Percentiles rank a stretch among this genome's conserved stretches.
phyloP scores from a whole-genome alignment of 2,888 invertebrate genomes.

The Podotricha telesiphe region DNA sequence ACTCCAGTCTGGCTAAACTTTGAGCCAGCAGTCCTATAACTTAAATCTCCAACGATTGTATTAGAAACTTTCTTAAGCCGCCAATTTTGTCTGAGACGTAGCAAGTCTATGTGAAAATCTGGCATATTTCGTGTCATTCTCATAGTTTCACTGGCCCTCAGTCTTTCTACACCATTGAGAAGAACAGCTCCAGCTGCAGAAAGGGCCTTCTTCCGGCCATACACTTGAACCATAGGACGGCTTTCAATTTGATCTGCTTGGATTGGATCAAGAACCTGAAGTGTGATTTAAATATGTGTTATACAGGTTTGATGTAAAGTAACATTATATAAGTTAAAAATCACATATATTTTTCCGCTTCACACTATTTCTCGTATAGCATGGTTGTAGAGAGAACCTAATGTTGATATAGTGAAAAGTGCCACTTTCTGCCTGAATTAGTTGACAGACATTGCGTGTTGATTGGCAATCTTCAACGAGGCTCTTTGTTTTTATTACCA shows the following conservation, averaged over 20 bases:
- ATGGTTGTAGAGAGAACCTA: too few relatives aligned
- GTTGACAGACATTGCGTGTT: too few relatives aligned
- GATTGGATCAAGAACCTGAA: constrained; percentile 90
- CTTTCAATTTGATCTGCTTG: constrained; percentile 92
- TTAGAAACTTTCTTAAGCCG: constrained; percentile 97
- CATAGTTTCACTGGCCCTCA: constrained; percentile 91
- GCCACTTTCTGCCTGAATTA: too few relatives aligned
- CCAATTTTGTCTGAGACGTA: constrained; percentile 96
- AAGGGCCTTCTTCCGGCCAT: constrained; percentile 96
- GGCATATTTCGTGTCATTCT: constrained; percentile 89
- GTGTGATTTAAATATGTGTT: constrained; percentile 21
- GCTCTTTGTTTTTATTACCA: too few relatives aligned
- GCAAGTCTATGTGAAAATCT: constrained; percentile 96
- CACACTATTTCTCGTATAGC: too few relatives aligned
- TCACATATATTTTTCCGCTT: too few relatives aligned
- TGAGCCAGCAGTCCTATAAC: constrained; percentile 97
- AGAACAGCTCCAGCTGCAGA: constrained; percentile 93
- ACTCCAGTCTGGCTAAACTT: constrained; percentile 96
- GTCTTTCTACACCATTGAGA: constrained; percentile 92
- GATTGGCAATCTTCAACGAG: too few relatives aligned
- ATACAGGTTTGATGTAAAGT: not conserved
- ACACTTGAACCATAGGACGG: constrained; percentile 94
- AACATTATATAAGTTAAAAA: too few relatives aligned
- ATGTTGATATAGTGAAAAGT: too few relatives aligned
- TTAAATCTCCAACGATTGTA: constrained; percentile 97